Evolutionary conservation across 2,888 invertebrate species (phyloP), one percentile per base, ranked within the genome.

Genomic region (Rhagium mordax): DNA sequence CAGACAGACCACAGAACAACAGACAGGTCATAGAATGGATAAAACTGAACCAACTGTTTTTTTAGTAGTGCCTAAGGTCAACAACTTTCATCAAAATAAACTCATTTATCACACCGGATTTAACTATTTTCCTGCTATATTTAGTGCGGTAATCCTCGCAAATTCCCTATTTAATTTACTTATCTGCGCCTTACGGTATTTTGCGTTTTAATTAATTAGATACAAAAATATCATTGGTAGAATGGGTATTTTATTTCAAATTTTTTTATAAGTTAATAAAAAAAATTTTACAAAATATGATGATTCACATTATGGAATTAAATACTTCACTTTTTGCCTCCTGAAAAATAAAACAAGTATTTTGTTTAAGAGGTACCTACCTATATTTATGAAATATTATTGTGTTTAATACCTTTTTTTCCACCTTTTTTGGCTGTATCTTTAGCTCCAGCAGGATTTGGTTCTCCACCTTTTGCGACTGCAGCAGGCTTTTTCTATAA

Each of bases 361-460:
- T n/a, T n/a, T n/a, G n/a, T n/a, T n/a, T n/a, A n/a, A n/a, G n/a
- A n/a, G n/a, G n/a, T n/a, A n/a, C n/a, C n/a, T n/a, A n/a, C n/a
- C n/a, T n/a, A n/a, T n/a, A n/a, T n/a, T n/a, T 10, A 2, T 59
- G 2, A 24, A 5, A 59, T 10, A 59, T 33, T 10, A 16, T 55
- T n/a, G 13, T 13, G 16, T n/a, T 41, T 53, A n/a, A n/a, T 77
- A 80, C 78, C 78, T 76, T 80, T 80, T 66, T 80, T 81, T 16
- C 77, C 77, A 7, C 76, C 77, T 70, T 79, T 81, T 27, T 74
- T 55, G 7, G 74, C 70, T 15, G 73, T 59, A 3, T 75, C 79
- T 71, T 79, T 80, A 0, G 49, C 69, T 6, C 29, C 77, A 49
- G 69, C 29, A 62, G n/a, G n/a, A n/a, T 75, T 78, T 70, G 66